Evolutionary conservation across 2,113 vertebrate genomes (phyloP).

Genomic region (Dicrurus megarhynchus): DNA sequence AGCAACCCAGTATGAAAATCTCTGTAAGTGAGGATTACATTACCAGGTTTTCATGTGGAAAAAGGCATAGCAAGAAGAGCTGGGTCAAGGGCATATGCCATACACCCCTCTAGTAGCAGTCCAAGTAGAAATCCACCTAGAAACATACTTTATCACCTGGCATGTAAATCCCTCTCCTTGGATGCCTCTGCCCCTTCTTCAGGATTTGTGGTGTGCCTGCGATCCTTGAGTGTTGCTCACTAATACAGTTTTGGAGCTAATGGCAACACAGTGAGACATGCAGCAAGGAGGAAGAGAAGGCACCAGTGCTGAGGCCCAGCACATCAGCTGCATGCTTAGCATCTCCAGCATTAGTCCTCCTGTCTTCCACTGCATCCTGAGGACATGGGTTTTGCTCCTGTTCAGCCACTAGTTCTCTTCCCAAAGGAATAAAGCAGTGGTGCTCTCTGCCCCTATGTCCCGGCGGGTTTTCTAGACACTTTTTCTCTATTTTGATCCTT

Average conservation of each 20-base stretch:
- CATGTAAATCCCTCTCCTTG: not conserved
- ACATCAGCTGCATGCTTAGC: not conserved
- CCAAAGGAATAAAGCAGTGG: not conserved
- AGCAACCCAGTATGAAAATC: not conserved
- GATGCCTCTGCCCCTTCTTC: not conserved
- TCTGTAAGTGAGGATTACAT: not conserved
- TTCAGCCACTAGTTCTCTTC: not conserved
- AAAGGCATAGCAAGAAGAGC: not conserved
- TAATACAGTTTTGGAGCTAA: not conserved
- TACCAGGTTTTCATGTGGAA: not conserved
- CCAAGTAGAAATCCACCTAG: not conserved
- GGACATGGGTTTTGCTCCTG: not conserved
- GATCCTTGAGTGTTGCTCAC: not conserved
- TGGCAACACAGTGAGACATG: not conserved
- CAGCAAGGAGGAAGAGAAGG: not conserved
- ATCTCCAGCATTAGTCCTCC: not conserved
- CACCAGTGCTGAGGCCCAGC: not conserved
- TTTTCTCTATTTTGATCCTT: not conserved
- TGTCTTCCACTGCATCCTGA: not conserved
- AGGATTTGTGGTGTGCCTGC: not conserved
- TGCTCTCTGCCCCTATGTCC: not conserved
- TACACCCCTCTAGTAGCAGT: not conserved
- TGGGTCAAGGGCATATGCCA: not conserved
- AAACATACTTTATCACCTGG: not conserved
- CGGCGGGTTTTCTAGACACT: not conserved